phyloP scores from a whole-genome alignment of 2,797 vertebrate genomes.

The Knipowitschia caucasica region DNA sequence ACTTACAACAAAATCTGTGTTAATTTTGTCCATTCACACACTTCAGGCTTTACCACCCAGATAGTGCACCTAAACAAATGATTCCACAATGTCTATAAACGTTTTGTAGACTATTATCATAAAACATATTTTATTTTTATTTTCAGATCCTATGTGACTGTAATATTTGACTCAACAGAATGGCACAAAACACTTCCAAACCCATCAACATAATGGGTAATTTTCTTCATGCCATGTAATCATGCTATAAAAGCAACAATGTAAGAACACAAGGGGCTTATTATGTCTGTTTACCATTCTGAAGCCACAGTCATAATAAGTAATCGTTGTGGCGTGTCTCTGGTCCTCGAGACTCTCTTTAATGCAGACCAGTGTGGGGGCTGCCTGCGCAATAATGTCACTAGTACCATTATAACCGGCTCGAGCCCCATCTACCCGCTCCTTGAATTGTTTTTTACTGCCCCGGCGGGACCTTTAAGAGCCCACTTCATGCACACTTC shows the following conservation, averaged over 20 bases:
- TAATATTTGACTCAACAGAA: neutral
- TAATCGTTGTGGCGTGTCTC: conserved; percentile 13
- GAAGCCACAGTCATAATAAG: conserved; percentile 16
- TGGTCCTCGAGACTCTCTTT: conserved; percentile 30
- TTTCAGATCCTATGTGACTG: neutral
- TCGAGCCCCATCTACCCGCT: conserved; percentile 10
- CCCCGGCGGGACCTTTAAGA: conserved; percentile 4
- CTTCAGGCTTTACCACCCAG: neutral
- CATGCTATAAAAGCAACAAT: neutral
- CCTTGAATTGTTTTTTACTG: conserved; percentile 23
- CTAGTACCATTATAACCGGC: conserved; percentile 11
- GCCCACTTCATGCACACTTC: conserved; percentile 13
- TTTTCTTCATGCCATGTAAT: neutral
- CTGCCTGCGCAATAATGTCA: conserved; percentile 10
- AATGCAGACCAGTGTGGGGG: conserved; percentile 9
- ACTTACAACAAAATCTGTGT: no score
- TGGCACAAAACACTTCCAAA: neutral
- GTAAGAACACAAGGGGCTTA: conserved; percentile 2
- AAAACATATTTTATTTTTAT: no score
- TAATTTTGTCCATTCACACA: neutral
- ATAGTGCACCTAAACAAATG: neutral
- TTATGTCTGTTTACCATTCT: conserved; percentile 6
- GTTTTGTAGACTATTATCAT: no score
- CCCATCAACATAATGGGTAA: neutral
- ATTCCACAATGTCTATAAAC: neutral